Percentiles rank a stretch among this genome's conserved stretches.
Conservation (phyloP, 2,113 vertebrate genomes). For the Callorhinus ursinus region DNA sequence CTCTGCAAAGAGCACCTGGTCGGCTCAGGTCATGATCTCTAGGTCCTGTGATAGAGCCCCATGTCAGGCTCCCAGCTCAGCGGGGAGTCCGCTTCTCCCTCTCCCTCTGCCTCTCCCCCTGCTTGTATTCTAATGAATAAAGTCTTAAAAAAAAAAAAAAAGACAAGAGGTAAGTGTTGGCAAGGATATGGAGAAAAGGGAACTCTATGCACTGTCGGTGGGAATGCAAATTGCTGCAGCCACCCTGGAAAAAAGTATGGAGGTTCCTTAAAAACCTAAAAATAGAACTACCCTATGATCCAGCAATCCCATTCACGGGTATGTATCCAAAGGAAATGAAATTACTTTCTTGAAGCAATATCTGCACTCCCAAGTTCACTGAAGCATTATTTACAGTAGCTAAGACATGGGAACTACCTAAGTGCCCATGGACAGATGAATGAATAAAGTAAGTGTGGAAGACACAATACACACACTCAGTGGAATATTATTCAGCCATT, state of each 20-base stretch:
- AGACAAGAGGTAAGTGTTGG: not conserved
- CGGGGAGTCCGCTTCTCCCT: no score
- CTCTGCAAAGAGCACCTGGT: no score
- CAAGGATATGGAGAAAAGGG: not conserved
- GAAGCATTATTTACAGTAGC: not conserved
- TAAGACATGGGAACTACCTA: not conserved
- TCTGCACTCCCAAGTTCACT: not conserved
- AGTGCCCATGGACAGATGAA: not conserved
- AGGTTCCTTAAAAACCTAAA: not conserved
- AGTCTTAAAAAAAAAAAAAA: not conserved
- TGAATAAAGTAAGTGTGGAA: not conserved
- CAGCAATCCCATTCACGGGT: not conserved
- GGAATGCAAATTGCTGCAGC: not conserved
- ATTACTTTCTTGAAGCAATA: not conserved
- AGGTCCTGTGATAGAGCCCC: not conserved
- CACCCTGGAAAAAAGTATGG: not conserved
- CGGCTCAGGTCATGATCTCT: not conserved
- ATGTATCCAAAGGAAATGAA: not conserved
- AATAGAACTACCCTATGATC: not conserved
- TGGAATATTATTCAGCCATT: not conserved
- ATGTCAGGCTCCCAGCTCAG: not conserved
- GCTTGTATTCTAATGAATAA: no score
- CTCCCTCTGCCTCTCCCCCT: no score
- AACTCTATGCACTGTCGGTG: not conserved
- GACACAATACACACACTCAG: not conserved